Evolutionary conservation across 2,113 vertebrate genomes (phyloP).

Genomic region (Cricetomys ansorgei): DNA sequence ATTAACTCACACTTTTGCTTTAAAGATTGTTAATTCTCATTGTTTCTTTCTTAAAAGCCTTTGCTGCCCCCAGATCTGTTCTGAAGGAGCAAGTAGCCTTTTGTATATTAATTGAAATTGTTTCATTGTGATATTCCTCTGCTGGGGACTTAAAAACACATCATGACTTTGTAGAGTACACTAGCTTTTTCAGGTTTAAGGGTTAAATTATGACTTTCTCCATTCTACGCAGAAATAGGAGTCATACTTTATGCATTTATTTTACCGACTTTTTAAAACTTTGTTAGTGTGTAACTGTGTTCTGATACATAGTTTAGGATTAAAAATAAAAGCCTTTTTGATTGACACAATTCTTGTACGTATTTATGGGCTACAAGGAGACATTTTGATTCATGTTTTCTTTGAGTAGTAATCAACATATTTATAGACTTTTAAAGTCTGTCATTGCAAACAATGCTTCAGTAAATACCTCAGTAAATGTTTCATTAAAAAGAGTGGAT

Average conservation of each 20-base stretch:
- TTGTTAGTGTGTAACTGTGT: neutral
- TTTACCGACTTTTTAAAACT: neutral
- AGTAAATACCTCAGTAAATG: neutral
- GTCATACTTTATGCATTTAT: neutral
- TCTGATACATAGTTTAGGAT: neutral
- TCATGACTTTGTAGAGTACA: neutral
- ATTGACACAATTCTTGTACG: neutral
- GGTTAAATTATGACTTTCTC: neutral
- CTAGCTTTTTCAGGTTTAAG: neutral
- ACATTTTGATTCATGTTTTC: neutral
- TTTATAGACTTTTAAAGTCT: too few relatives aligned
- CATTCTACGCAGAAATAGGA: neutral
- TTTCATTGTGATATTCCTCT: neutral
- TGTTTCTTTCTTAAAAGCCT: neutral
- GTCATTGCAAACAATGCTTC: too few relatives aligned
- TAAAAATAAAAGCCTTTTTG: neutral
- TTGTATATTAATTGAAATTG: too few relatives aligned
- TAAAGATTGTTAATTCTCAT: neutral
- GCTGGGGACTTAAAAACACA: too few relatives aligned
- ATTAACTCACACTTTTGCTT: neutral
- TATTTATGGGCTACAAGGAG: neutral
- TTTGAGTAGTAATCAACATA: neutral
- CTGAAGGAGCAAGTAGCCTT: accelerated
- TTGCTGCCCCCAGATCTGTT: neutral
- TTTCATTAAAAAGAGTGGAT: neutral